Evolutionary conservation across 2,797 vertebrate species (phyloP).

Genomic region (Myotis daubentonii): DNA sequence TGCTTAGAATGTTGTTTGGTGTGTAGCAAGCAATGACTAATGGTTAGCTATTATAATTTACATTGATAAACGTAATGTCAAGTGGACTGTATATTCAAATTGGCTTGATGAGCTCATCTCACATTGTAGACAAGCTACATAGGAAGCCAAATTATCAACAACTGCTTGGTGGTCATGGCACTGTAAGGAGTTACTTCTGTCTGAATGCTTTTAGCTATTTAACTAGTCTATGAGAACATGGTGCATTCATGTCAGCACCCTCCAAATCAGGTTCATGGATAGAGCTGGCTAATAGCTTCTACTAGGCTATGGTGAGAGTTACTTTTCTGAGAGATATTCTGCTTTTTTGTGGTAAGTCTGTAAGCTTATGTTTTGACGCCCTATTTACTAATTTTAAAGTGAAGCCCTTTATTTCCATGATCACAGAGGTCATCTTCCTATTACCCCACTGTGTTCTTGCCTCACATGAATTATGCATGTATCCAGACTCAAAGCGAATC

Average conservation of each 20-base stretch:
- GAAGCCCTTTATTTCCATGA: background rate
- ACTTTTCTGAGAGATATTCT: background rate
- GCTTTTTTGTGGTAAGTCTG: background rate
- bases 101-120: conserved; percentile 49
- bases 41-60: background rate
- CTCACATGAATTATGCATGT: background rate
- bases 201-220: background rate
- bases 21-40: background rate
- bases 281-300: background rate
- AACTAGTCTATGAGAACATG: background rate
- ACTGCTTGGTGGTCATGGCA: background rate
- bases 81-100: conserved; percentile 36
- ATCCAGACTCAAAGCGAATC: background rate
- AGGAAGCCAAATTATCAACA: conserved; percentile 45
- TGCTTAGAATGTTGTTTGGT: background rate
- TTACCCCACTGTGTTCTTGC: background rate
- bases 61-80: background rate
- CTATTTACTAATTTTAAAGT: background rate
- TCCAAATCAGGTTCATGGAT: background rate
- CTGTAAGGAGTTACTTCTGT: conserved; percentile 6
- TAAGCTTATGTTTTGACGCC: background rate
- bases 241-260: background rate
- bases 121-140: background rate
- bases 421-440: background rate
- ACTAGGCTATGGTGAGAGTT: background rate